Conservation (phyloP, 2,797 vertebrate species). For the Falco concolor region DNA sequence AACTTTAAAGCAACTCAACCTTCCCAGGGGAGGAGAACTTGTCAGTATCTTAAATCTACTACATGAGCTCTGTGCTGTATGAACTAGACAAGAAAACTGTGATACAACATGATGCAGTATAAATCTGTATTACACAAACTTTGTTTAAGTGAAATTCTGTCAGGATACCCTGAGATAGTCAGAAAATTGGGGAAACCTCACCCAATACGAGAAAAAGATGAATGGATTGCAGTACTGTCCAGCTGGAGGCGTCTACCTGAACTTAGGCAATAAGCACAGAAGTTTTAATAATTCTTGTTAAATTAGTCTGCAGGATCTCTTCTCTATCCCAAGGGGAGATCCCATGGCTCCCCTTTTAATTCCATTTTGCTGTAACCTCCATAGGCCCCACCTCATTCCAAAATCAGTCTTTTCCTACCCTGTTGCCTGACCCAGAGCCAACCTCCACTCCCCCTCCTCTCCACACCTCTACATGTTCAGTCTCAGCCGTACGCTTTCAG, state of each 20-base stretch:
- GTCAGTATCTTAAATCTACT: background rate
- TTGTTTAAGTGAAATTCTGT: background rate
- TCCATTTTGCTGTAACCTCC: background rate
- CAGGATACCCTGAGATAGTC: background rate
- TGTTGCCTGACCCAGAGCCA: background rate
- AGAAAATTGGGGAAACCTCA: background rate
- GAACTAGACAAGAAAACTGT: background rate
- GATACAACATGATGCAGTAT: background rate
- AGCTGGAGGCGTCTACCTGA: background rate
- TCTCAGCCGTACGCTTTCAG: background rate
- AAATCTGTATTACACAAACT: background rate
- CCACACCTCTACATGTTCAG: accelerated
- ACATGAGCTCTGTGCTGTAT: background rate
- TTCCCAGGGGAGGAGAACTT: background rate
- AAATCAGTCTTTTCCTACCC: background rate
- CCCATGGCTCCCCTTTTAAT: background rate
- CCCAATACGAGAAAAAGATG: background rate
- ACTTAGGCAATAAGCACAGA: background rate
- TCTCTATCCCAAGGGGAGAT: background rate
- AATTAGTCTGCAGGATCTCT: background rate
- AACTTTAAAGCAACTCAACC: background rate
- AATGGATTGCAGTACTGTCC: background rate
- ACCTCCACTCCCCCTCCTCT: background rate
- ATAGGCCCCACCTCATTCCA: background rate
- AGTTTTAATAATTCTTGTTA: background rate